A percentile compares a stretch with the other conserved stretches of the same genome.
These are phyloP conservation scores for Drosophila eugracilis DNA, from an alignment of 1,140 invertebrate genomes.

Conservation along the genomic window DNA sequence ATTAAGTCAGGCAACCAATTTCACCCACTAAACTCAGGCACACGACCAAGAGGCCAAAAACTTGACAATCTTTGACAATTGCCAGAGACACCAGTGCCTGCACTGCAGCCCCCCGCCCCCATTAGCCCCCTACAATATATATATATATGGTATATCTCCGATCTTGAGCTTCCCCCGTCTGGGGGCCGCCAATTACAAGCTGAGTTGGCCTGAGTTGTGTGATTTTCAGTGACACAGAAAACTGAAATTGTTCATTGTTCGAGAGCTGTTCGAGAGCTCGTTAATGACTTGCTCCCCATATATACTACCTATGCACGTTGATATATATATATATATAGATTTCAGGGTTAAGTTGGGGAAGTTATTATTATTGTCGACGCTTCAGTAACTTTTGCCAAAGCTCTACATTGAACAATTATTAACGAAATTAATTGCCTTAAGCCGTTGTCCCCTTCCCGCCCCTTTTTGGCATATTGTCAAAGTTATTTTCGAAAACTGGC, in stretches of 20 bases:
- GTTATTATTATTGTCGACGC: slow-evolving; percentile 63
- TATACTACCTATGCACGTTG: slow-evolving; percentile 18
- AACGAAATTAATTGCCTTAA: slow-evolving; percentile 63
- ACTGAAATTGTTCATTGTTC: slow-evolving; percentile 75
- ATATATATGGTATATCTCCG: slow-evolving; percentile 12
- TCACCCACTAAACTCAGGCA: slow-evolving; percentile 60
- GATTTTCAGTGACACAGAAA: slow-evolving; percentile 75
- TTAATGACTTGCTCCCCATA: slow-evolving; percentile 67
- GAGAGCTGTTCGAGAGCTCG: slow-evolving; percentile 61
- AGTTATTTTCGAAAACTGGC: slow-evolving; percentile 47
- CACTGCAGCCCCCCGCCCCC: neutral
- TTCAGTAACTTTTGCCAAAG: slow-evolving; percentile 64
- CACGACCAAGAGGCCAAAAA: slow-evolving; percentile 45
- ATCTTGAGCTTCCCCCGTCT: slow-evolving; percentile 11
- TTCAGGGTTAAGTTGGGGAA: slow-evolving; percentile 70
- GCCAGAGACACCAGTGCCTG: slow-evolving; percentile 17
- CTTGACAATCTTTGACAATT: slow-evolving; percentile 64
- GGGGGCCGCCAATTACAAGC: slow-evolving; percentile 55
- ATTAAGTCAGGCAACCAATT: slow-evolving; percentile 60
- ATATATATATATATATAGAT: slow-evolving; percentile 40
- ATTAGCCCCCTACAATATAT: too few species aligned
- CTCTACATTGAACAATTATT: slow-evolving; percentile 66
- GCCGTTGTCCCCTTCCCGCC: slow-evolving; percentile 10
- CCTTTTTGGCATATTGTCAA: slow-evolving; percentile 35
- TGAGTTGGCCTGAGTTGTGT: slow-evolving; percentile 59